phyloP scores from a whole-genome alignment of 2,888 invertebrate species.

The Lycophotia porphyrea region DNA sequence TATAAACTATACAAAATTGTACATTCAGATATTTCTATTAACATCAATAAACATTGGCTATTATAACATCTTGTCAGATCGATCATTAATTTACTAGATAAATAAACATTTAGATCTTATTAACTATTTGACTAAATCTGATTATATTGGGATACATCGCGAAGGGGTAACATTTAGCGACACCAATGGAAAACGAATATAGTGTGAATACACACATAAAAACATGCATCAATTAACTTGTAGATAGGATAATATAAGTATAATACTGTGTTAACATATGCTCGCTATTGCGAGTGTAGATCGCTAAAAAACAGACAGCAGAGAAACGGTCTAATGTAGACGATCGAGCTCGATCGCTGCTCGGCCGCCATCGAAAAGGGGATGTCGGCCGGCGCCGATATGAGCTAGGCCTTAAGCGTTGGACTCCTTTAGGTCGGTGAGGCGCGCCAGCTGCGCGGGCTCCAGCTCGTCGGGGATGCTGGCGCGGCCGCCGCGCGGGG shows the following conservation, averaged over 20 bases:
- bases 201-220: slow-evolving; percentile 62
- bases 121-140: slow-evolving; percentile 36
- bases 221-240: slow-evolving; percentile 48
- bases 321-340: slow-evolving; percentile 75
- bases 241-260: slow-evolving; percentile 51
- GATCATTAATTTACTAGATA: slow-evolving; percentile 57
- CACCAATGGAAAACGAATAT: slow-evolving; percentile 44
- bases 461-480: slow-evolving; percentile 97
- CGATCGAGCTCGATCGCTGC: slow-evolving; percentile 61
- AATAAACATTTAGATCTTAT: slow-evolving; percentile 56
- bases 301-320: slow-evolving; percentile 61
- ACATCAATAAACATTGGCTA: slow-evolving; percentile 67
- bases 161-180: slow-evolving; percentile 38
- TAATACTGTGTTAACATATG: slow-evolving; percentile 47
- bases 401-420: slow-evolving; percentile 92
- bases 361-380: slow-evolving; percentile 47
- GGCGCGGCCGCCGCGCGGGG: slow-evolving; percentile 94
- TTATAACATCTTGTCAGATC: slow-evolving; percentile 55
- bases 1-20: slow-evolving; percentile 50
- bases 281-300: slow-evolving; percentile 43
- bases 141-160: slow-evolving; percentile 42
- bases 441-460: slow-evolving; percentile 96
- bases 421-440: slow-evolving; percentile 97
- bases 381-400: slow-evolving; percentile 27
- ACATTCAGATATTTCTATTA: slow-evolving; percentile 58